Evolutionary conservation across 1,140 invertebrate genomes (phyloP).

Genomic region (Anastrepha ludens): DNA sequence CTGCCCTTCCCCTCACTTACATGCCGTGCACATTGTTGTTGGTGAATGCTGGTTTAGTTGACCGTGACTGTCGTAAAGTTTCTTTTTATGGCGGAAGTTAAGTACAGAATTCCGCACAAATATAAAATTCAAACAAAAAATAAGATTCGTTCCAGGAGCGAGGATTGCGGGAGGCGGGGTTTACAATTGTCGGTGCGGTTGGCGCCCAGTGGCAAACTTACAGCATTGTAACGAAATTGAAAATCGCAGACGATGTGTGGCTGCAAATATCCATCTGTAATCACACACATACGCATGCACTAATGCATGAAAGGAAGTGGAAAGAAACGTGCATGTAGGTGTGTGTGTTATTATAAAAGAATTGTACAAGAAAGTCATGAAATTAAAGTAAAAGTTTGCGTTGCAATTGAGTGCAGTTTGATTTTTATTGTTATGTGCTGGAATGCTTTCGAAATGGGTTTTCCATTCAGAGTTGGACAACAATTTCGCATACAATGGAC

Average conservation of each 20-base stretch:
- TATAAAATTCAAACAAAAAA: conserved; percentile 6
- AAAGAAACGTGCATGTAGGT: background rate
- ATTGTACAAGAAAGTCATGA: conserved; percentile 9
- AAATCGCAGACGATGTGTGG: conserved; percentile 32
- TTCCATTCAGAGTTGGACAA: conserved; percentile 18
- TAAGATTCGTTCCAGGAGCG: background rate
- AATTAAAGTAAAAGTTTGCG: conserved; percentile 50
- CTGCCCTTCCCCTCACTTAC: background rate
- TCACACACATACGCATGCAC: background rate
- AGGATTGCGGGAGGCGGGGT: background rate
- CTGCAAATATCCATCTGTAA: conserved; percentile 13
- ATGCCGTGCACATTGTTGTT: background rate
- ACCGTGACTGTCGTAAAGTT: conserved; percentile 9
- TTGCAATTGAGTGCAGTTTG: conserved; percentile 25
- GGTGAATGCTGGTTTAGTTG: conserved; percentile 27
- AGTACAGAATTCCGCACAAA: conserved; percentile 13
- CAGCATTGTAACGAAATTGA: conserved; percentile 21
- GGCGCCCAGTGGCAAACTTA: background rate
- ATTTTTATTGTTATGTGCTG: conserved; percentile 44
- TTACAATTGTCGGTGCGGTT: background rate
- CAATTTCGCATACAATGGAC: conserved; percentile 41
- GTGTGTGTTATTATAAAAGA: background rate
- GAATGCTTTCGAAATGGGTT: conserved; percentile 23
- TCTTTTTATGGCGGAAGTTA: conserved; percentile 37
- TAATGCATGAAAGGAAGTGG: background rate